These are phyloP conservation scores for Psilanteris sp. DNA, from an alignment of 1,140 invertebrate genomes.

Conservation along the genomic window DNA sequence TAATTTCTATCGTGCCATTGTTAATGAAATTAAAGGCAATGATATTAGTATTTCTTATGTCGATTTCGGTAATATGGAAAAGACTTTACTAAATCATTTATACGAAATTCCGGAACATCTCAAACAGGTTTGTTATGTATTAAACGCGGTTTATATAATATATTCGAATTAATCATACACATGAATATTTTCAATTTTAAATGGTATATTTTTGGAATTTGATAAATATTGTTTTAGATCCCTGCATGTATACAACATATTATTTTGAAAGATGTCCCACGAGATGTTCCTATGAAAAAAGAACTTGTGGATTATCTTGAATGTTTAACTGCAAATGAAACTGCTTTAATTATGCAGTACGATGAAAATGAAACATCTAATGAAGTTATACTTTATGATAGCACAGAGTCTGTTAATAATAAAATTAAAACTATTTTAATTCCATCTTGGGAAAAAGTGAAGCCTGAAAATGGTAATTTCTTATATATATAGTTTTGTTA, in stretches of 20 bases:
- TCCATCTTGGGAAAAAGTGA: constrained; percentile 62
- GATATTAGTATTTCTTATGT: constrained; percentile 66
- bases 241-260: constrained; percentile 53
- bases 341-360: constrained; percentile 61
- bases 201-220: too few species aligned
- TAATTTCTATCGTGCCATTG: constrained; percentile 73
- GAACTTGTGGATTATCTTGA: constrained; percentile 64
- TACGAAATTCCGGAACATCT: constrained; percentile 63
- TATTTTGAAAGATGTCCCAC: constrained; percentile 65
- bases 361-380: constrained; percentile 45
- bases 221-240: too few species aligned
- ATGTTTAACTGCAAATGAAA: constrained; percentile 54
- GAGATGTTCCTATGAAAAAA: constrained; percentile 65
- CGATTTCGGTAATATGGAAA: constrained; percentile 73
- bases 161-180: too few species aligned
- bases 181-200: too few species aligned
- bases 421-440: constrained; percentile 62
- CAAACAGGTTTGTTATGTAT: constrained; percentile 54
- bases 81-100: constrained; percentile 55
- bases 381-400: constrained; percentile 66
- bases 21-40: constrained; percentile 57
- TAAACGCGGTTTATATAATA: too few species aligned
- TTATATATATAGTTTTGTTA: too few species aligned
- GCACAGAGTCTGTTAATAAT: constrained; percentile 65
- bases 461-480: constrained; percentile 43